Evolutionary conservation across 2,888 invertebrate species (phyloP).

Genomic region (Tipula confusa): DNA sequence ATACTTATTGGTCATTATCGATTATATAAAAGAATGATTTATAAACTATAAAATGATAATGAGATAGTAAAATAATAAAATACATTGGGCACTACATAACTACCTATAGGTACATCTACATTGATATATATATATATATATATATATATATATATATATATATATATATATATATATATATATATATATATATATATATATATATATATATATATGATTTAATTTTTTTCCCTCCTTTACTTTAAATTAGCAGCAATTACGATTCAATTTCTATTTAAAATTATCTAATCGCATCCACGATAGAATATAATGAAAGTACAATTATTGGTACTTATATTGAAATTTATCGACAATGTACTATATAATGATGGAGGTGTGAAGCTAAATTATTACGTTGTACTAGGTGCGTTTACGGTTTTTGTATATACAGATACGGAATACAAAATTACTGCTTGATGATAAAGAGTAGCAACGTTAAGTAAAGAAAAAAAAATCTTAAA

Average conservation of each 20-base stretch:
- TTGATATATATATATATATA: background rate
- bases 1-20: background rate
- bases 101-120: background rate
- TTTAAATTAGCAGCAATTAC: background rate
- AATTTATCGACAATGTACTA: background rate
- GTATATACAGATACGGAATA: background rate
- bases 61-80: background rate
- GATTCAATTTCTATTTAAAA: background rate
- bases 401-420: background rate
- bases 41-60: background rate
- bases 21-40: background rate
- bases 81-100: background rate
- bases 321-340: background rate
- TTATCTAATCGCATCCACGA: background rate
- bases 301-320: background rate
- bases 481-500: background rate
- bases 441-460: background rate
- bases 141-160: background rate
- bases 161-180: background rate
- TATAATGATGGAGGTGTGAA: background rate
- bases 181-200: background rate
- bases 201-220: background rate
- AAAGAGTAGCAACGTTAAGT: background rate
- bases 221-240: background rate
- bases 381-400: background rate